Evolutionary conservation across 92 coral and sea anemone genomes (phyloP).

Genomic region (Umimayanthus kanabou): DNA sequence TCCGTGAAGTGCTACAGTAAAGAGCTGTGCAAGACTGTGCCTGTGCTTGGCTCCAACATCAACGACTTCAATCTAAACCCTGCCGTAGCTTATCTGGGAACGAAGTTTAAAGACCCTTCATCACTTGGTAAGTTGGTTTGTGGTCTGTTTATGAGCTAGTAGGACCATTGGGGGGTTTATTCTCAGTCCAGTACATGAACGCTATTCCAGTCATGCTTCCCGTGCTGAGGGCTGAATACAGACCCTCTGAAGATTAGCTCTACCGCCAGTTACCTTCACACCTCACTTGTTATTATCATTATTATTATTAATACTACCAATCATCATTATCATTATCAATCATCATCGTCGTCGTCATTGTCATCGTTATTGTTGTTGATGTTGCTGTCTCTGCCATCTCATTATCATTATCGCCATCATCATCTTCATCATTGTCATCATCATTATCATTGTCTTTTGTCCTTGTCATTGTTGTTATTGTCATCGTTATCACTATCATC

Average conservation of each 20-base stretch:
- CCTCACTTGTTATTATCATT: not conserved
- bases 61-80: conserved; percentile 80
- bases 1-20: conserved; percentile 93
- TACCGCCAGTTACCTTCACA: not conserved
- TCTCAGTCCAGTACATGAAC: not conserved
- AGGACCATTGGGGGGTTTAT: not conserved
- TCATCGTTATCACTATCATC: not conserved
- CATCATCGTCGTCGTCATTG: not conserved
- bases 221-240: not conserved
- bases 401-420: not conserved
- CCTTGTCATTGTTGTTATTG: not conserved
- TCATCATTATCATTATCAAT: not conserved
- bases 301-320: not conserved
- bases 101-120: conserved; percentile 51
- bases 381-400: not conserved
- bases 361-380: not conserved
- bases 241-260: not conserved
- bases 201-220: not conserved
- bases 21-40: conserved; percentile 90
- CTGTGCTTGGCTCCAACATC: conserved; percentile 77
- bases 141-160: not conserved
- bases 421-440: not conserved
- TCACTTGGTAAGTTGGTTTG: conserved; percentile 60
- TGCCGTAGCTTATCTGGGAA: conserved; percentile 82
- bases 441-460: not conserved